Base-by-base conservation (phyloP, 37 sponge, comb jelly and placozoan genomes). In the Haliclona indistincta region DNA sequence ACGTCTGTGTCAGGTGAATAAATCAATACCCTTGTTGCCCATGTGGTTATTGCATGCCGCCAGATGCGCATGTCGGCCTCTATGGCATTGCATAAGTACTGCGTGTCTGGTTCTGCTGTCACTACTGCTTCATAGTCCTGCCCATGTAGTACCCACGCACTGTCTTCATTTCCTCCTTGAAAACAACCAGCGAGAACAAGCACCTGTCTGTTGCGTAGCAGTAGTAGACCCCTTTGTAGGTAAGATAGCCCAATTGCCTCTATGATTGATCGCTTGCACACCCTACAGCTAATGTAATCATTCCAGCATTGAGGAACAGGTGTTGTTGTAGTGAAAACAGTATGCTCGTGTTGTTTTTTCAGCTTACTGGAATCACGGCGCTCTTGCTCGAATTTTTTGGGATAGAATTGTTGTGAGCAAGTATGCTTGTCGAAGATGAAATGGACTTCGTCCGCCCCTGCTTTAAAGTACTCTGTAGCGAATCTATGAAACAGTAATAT, bases 361-460 rank as follows among this genome's bases (percentile, higher is more conserved):
- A 34, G n/a, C n/a, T n/a, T n/a, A n/a, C n/a, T 68, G 1, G 52
- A 10, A 44, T 71, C 63, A 70, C 81, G 23, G 2, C 61, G 63
- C 4, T 3, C 3, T 28, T 61, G 52, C 71, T 70, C 81, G 62
- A 63, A 81, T 7, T 55, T 20, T 67, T 81, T 81, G 10, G 81
- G 81, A 60, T 61, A 71, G 54, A 38, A 32, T 2, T 4, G 11
- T 43, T 43, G 47, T 19, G 53, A 29, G 4, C 54, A 36, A 20
- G 65, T 64, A 22, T 37, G 74, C 28, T 81, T 61, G 54, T 81
- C 81, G 62, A 81, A 81, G 22, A 81, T n/a, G 41, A 81, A 70
- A 45, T 81, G 73, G 2, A 81, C 73, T 58, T 78, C 60, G 6
- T 23, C 32, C 3, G 70, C 38, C 26, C 70, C 79, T 36, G 41